Base-by-base conservation (phyloP, 23 tunicate species). In the Botrylloides violaceus region DNA sequence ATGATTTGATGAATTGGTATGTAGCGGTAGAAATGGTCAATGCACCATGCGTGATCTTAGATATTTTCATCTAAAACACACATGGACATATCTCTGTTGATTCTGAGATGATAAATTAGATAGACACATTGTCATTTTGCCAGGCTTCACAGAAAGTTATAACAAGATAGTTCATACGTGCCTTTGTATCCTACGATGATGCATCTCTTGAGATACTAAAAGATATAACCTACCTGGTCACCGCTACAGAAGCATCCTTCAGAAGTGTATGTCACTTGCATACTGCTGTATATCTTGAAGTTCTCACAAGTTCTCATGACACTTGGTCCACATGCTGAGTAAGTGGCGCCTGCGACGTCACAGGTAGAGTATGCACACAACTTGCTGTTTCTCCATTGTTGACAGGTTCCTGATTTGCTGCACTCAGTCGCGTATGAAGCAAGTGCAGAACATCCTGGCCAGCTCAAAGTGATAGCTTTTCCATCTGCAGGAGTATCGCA, bases 221-320 rank as follows among this genome's bases (percentile, higher is more conserved):
- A 7, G 29, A 27, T 20, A 31, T 27, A 73, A 29, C 79, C 32
- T 61, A 88, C 97, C 84, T 83, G 73, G 66, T 77, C 84, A 21
- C 32, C 81, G 56, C 81, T 18, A 64, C 98, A 93, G 88, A 80
- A 86, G 77, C 89, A 93, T 64, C 98, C 98, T 77, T 93, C 98
- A 4, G 70, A 65, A 59, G 59, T 81, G 61, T 32, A 66, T 23
- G 43, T 12, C 18, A 81, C 73, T 3, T 43, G 30, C n/a, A 86
- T 35, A 53, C 78, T 72, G 25, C 66, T 70, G 79, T 81, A 93
- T 18, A 77, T 77, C 61, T 85, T 85, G 79, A 64, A 93, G 82
- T 93, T 93, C 53, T 86, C 95, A 87, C 98, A 93, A 31, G 95
- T 86, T 56, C 73, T 85, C 21, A 49, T 37, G 34, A 81, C 68